A percentile compares a stretch with the other conserved stretches of the same genome.
These are phyloP conservation scores for Drosophila tanythrix DNA, from an alignment of 2,888 invertebrate genomes.

Conservation along the genomic window DNA sequence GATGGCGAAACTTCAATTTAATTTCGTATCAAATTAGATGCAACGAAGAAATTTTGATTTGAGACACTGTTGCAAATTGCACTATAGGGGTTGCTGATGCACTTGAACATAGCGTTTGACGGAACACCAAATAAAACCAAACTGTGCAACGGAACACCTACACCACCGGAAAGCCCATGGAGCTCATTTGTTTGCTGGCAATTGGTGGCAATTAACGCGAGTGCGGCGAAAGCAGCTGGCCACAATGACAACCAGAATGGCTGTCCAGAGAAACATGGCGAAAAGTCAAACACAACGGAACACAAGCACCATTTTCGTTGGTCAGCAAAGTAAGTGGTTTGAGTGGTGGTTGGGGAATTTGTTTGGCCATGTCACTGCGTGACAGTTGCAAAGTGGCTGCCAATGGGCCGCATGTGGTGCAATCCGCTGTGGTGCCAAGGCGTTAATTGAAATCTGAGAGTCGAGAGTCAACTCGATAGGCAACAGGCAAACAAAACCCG, in stretches of 20 bases:
- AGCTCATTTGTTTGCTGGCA: slow-evolving; percentile 20
- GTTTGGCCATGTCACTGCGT: slow-evolving; percentile 45
- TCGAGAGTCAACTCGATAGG: slow-evolving; percentile 23
- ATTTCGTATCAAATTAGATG: neutral
- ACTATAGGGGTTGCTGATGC: neutral
- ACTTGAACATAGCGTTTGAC: neutral
- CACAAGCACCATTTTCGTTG: slow-evolving; percentile 22
- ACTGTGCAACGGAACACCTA: neutral
- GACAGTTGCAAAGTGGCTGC: slow-evolving; percentile 47
- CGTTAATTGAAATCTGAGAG: slow-evolving; percentile 72
- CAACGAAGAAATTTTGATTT: neutral
- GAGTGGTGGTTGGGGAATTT: neutral
- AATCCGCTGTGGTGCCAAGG: slow-evolving; percentile 29
- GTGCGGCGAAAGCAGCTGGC: slow-evolving; percentile 27
- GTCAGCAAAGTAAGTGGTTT: slow-evolving; percentile 7
- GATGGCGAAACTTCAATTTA: slow-evolving; percentile 6
- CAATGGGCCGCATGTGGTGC: slow-evolving; percentile 31
- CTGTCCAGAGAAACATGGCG: slow-evolving; percentile 18
- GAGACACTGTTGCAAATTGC: neutral
- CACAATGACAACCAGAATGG: slow-evolving; percentile 28
- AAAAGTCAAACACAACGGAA: slow-evolving; percentile 4
- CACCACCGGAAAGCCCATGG: neutral
- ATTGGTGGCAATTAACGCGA: slow-evolving; percentile 29
- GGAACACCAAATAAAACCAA: neutral
- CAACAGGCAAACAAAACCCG: slow-evolving; percentile 33